Percentiles rank a stretch among this genome's conserved stretches.
These are phyloP conservation scores for Drosophila colorata DNA, from an alignment of 2,888 invertebrate genomes.

Conservation along the genomic window DNA sequence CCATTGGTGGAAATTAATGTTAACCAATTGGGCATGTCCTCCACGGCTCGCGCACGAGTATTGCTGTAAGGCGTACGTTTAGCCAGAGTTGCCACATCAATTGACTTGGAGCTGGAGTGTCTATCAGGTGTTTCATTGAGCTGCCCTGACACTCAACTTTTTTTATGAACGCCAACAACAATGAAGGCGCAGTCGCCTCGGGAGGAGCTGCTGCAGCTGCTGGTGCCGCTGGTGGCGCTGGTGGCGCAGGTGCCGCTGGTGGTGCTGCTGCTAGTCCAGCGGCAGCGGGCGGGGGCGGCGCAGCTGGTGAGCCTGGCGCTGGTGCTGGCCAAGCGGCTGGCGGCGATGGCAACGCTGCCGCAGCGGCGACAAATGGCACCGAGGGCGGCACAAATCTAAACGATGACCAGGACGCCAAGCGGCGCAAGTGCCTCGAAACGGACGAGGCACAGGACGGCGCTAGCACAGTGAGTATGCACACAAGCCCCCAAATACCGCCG, in stretches of 20 bases:
- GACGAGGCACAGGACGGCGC: conserved; percentile 69
- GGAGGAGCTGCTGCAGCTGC: conserved; percentile 32
- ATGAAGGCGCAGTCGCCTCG: conserved; percentile 57
- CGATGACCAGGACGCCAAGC: conserved; percentile 70
- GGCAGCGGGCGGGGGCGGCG: conserved; percentile 22
- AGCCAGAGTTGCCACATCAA: conserved; percentile 11
- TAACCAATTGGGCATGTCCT: conserved; percentile 36
- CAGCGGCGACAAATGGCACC: conserved; percentile 29
- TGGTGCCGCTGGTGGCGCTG: conserved; percentile 14
- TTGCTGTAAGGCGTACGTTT: conserved; percentile 13
- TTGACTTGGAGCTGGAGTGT: conserved; percentile 4
- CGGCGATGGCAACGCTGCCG: conserved; percentile 6
- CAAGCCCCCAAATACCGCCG: not conserved
- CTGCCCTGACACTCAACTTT: conserved; percentile 1
- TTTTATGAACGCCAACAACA: conserved; percentile 61
- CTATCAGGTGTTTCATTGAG: conserved; percentile 8
- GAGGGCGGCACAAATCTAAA: conserved; percentile 29
- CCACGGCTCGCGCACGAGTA: conserved; percentile 7
- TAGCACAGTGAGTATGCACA: conserved; percentile 68
- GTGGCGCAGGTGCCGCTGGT: conserved; percentile 5
- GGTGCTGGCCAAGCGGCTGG: conserved; percentile 22
- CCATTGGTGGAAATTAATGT: conserved; percentile 24
- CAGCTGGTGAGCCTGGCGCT: conserved; percentile 15
- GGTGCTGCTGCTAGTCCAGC: conserved; percentile 16
- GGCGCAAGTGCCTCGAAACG: conserved; percentile 64